Conservation (phyloP, 2,113 vertebrate species). For the Ptyas mucosa region DNA sequence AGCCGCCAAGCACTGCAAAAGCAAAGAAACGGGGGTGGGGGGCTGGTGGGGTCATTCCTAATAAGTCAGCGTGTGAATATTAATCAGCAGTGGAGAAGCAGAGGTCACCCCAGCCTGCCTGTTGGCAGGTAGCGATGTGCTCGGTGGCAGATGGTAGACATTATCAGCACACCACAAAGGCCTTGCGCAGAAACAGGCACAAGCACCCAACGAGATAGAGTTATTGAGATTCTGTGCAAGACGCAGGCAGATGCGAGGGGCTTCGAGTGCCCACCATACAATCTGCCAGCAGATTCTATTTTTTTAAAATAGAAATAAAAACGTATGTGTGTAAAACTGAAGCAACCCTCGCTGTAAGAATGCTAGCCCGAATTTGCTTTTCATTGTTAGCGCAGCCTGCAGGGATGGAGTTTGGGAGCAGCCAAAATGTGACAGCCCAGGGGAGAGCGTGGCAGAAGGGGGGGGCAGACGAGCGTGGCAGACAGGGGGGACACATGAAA, state of each 20-base stretch:
- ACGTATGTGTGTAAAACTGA: constrained; percentile 74
- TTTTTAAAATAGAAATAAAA: constrained; percentile 61
- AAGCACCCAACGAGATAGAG: constrained; percentile 73
- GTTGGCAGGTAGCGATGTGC: constrained; percentile 81
- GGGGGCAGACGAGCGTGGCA: no score
- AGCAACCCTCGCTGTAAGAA: constrained; percentile 60
- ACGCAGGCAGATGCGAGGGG: constrained; percentile 77
- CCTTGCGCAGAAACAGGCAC: constrained; percentile 69
- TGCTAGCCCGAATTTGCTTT: constrained; percentile 27
- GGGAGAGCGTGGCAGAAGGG: background rate
- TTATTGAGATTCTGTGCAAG: constrained; percentile 81
- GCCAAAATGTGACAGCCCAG: background rate
- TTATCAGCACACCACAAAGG: constrained; percentile 80
- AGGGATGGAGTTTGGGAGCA: background rate
- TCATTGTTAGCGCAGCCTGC: constrained; percentile 45
- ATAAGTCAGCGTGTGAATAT: constrained; percentile 77
- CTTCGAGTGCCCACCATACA: constrained; percentile 74
- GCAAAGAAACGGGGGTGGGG: constrained; percentile 67
- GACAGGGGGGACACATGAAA: background rate
- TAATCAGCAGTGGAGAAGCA: constrained; percentile 76
- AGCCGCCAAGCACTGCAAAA: constrained; percentile 72
- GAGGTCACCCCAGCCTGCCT: constrained; percentile 76
- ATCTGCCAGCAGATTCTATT: constrained; percentile 79
- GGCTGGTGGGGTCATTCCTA: constrained; percentile 77
- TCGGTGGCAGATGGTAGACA: constrained; percentile 82